Base-by-base conservation (phyloP, 1,140 invertebrate genomes). In the Linepithema humile region DNA sequence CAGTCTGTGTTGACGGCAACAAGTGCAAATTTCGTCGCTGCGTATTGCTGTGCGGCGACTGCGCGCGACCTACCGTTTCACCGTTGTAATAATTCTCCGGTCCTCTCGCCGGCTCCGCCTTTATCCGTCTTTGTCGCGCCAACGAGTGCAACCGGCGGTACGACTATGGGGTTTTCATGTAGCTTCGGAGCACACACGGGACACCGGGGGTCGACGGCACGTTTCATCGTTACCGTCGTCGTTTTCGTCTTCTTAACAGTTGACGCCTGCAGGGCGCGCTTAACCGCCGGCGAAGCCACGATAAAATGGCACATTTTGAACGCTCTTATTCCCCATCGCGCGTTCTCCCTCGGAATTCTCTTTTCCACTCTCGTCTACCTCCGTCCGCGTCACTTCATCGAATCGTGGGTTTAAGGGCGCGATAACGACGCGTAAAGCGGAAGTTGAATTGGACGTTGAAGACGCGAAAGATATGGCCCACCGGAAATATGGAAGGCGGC, bases 1-100 rank as follows among this genome's bases (percentile, higher is more conserved):
- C 69, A 84, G 86, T 67, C 32, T 45, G 77, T 77, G 78, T 85
- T 85, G 75, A 84, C 88, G 80, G 75, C 57, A 87, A 85, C 86
- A 87, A 90, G 85, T 85, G 85, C 86, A 88, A 91, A 88, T 90
- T 90, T 72, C 85, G 43, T 40, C 55, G 72, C 26, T 40, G 43
- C 45, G 77, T 62, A 29, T 64, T 64, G 50, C 20, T 43, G 60
- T 40, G 53, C 60, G 26, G 35, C 77, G 43, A 40, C 35, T 40
- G 38, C 32, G n/a, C 40, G 48, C 45, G 20, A 10, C 26, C 17
- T 35, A 5, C 38, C 20, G n/a, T 9, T 35, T 20, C 23, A 26
- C 29, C 23, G 45, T 64, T 84, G 69, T 75, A 85, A 85, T 85
- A 83, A 87, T 83, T 86, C 80, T 78, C 62, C 1, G 17, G 29